These are phyloP conservation scores for Psettodes erumei DNA, from an alignment of 2,113 vertebrate genomes.

Conservation along the genomic window DNA sequence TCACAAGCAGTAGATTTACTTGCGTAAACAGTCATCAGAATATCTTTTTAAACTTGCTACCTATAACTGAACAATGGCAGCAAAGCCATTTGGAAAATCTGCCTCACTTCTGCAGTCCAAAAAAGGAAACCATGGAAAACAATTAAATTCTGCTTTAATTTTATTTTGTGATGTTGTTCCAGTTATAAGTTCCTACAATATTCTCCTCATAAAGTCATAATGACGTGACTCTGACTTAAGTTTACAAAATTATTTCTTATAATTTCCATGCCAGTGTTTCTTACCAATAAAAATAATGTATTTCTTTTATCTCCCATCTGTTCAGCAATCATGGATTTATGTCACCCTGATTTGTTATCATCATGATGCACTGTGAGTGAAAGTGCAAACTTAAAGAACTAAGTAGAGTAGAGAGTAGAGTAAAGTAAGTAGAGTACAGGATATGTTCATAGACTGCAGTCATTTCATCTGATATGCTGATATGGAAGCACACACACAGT, in stretches of 20 bases:
- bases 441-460: too few relatives aligned
- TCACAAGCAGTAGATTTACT: background rate
- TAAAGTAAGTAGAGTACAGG: too few relatives aligned
- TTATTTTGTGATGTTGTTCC: background rate
- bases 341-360: slow-evolving; percentile 15
- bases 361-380: background rate
- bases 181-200: background rate
- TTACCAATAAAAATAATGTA: background rate
- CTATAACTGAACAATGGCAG: background rate
- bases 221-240: background rate
- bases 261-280: background rate
- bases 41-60: background rate
- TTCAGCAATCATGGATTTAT: background rate
- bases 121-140: background rate
- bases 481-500: background rate
- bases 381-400: background rate
- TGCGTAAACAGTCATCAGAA: background rate
- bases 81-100: background rate
- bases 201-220: background rate
- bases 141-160: background rate
- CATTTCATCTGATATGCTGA: too few relatives aligned
- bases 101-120: background rate
- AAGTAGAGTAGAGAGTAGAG: background rate
- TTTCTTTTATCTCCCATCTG: background rate
- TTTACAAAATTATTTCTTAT: background rate